A percentile compares a stretch with the other conserved stretches of the same genome.
Evolutionary conservation across 1,140 invertebrate genomes (phyloP).

Genomic region (Cepaea nemoralis): DNA sequence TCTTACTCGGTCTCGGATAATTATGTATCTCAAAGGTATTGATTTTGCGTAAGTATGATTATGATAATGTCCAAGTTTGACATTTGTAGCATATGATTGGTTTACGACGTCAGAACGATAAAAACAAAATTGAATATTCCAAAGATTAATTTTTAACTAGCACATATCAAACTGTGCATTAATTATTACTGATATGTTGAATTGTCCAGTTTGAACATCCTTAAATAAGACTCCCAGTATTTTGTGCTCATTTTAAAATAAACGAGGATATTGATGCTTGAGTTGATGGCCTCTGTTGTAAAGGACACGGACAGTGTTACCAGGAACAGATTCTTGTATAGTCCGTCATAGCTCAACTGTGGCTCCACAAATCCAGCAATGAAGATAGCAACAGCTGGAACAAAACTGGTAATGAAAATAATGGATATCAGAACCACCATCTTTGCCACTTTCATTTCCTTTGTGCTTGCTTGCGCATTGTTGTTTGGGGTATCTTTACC

Average conservation of each 20-base stretch:
- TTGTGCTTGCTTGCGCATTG: background rate
- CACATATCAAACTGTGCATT: too few relatives aligned
- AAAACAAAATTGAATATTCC: too few relatives aligned
- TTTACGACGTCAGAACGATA: too few relatives aligned
- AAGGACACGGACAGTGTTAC: background rate
- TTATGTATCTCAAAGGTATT: too few relatives aligned
- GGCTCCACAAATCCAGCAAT: background rate
- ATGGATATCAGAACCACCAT: background rate
- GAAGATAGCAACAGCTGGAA: background rate
- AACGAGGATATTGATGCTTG: background rate
- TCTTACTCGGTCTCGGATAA: too few relatives aligned
- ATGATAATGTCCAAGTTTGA: too few relatives aligned
- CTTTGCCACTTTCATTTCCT: background rate
- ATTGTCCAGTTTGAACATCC: background rate
- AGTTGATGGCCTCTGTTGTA: conserved; percentile 9
- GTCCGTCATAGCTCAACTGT: background rate
- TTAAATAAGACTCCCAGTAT: background rate
- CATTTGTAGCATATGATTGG: too few relatives aligned
- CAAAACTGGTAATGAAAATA: conserved; percentile 3
- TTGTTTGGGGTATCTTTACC: background rate
- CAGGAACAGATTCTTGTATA: background rate
- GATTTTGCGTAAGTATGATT: too few relatives aligned
- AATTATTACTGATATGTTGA: too few relatives aligned
- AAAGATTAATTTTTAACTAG: too few relatives aligned
- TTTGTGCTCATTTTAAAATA: conserved; percentile 2